These are phyloP conservation scores for Vanessa atalanta DNA, from an alignment of 1,140 invertebrate species.

Conservation along the genomic window DNA sequence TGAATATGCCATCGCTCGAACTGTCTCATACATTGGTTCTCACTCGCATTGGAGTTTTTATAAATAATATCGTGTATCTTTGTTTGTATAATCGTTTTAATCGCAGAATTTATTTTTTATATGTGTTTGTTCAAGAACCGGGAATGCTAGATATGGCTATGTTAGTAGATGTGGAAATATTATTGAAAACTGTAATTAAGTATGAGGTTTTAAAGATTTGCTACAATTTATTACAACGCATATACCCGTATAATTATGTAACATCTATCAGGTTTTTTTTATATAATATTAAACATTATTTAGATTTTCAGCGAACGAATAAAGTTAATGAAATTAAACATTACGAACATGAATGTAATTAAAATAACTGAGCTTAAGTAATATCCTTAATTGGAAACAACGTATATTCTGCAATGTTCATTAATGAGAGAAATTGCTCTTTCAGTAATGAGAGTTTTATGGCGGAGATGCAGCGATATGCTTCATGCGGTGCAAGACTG, in stretches of 20 bases:
- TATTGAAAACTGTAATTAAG: too few relatives aligned
- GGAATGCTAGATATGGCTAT: too few relatives aligned
- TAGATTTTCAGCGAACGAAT: neutral
- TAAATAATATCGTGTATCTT: neutral
- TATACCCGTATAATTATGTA: too few relatives aligned
- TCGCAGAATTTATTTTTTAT: too few relatives aligned
- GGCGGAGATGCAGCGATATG: constrained; percentile 31
- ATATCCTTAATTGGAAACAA: constrained; percentile 31
- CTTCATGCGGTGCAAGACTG: constrained; percentile 24
- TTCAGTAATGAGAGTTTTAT: constrained; percentile 41
- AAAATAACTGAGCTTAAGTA: constrained; percentile 18
- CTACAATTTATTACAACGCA: too few relatives aligned
- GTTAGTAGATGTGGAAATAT: too few relatives aligned
- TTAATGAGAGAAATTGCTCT: constrained; percentile 47
- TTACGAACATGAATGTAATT: neutral
- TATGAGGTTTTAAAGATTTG: too few relatives aligned
- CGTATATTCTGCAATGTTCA: constrained; percentile 36
- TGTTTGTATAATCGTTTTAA: neutral
- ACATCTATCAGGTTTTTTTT: too few relatives aligned
- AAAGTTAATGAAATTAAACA: neutral
- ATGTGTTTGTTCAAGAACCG: too few relatives aligned
- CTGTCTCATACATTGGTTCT: neutral
- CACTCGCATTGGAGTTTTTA: neutral
- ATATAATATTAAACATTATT: too few relatives aligned
- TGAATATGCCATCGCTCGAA: neutral